Conservation (phyloP, 1,140 invertebrate species). For the Latrodectus geometricus region DNA sequence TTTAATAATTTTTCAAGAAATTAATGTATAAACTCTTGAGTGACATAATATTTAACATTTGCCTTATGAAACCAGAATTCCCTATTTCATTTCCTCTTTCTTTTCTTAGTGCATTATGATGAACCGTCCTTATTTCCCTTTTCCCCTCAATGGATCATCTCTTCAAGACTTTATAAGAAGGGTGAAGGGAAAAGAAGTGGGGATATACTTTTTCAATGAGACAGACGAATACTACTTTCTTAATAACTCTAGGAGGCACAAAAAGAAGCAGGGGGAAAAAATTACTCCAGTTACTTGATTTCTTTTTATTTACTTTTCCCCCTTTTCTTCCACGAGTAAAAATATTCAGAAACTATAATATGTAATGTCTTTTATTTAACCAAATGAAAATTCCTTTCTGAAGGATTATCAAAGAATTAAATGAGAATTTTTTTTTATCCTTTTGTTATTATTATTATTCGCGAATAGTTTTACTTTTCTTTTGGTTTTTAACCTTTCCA, state of each 20-base stretch:
- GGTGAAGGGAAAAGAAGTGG: neutral
- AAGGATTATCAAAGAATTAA: constrained; percentile 61
- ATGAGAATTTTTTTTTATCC: constrained; percentile 33
- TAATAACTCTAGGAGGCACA: constrained; percentile 44
- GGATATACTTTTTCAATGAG: constrained; percentile 39
- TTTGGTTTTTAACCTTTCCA: constrained; percentile 12
- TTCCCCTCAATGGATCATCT: neutral
- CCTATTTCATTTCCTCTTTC: too few species aligned
- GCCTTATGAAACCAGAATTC: too few species aligned
- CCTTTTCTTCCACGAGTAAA: constrained; percentile 19
- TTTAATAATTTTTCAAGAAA: too few species aligned
- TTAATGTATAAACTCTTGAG: too few species aligned
- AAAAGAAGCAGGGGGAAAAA: constrained; percentile 15
- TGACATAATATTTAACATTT: too few species aligned
- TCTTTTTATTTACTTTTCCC: constrained; percentile 13
- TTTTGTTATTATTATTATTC: neutral
- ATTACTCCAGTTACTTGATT: constrained; percentile 55
- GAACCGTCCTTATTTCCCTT: constrained; percentile 11
- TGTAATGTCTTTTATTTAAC: constrained; percentile 62
- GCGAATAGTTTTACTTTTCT: constrained; percentile 13
- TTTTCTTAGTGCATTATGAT: too few species aligned
- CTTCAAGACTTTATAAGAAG: constrained; percentile 1
- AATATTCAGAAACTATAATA: constrained; percentile 57
- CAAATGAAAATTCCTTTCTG: constrained; percentile 53
- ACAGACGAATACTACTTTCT: constrained; percentile 47